A percentile compares a stretch with the other conserved stretches of the same genome.
Conservation (phyloP, 1,140 invertebrate species). For the Pogonus chalceus region DNA sequence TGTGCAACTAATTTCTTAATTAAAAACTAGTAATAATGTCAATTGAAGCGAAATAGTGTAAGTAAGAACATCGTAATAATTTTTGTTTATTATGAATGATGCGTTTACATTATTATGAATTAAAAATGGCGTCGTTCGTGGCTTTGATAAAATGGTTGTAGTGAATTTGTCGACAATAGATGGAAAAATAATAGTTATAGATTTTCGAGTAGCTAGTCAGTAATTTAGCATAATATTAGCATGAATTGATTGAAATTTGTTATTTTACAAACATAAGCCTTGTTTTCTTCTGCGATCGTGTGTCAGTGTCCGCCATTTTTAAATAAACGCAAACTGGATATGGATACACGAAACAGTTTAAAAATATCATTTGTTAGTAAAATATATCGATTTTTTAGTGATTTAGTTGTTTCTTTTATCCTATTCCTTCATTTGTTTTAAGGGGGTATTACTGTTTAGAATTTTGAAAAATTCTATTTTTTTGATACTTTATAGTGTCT, state of each 20-base stretch:
- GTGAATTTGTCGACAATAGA: background rate
- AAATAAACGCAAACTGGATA: background rate
- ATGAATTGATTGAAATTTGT: background rate
- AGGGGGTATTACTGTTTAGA: no score
- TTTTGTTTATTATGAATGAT: no score
- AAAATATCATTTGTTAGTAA: constrained; percentile 4
- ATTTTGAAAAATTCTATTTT: no score
- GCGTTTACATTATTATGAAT: no score
- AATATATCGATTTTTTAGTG: constrained; percentile 6
- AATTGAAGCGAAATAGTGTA: no score
- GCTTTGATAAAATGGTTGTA: background rate
- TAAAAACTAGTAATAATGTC: no score
- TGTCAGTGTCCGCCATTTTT: background rate
- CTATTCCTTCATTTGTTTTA: no score
- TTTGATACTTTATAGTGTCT: no score
- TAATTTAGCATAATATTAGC: constrained; percentile 3
- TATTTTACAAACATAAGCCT: background rate
- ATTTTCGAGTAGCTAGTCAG: constrained; percentile 4
- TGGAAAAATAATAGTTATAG: background rate
- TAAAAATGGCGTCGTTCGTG: constrained; percentile 1
- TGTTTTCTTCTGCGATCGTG: background rate
- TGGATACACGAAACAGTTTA: background rate
- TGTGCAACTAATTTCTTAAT: no score
- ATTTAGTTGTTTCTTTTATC: no score
- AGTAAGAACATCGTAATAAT: no score